Base-by-base conservation (phyloP, 2,113 vertebrate species). In the Vireo altiloquus region DNA sequence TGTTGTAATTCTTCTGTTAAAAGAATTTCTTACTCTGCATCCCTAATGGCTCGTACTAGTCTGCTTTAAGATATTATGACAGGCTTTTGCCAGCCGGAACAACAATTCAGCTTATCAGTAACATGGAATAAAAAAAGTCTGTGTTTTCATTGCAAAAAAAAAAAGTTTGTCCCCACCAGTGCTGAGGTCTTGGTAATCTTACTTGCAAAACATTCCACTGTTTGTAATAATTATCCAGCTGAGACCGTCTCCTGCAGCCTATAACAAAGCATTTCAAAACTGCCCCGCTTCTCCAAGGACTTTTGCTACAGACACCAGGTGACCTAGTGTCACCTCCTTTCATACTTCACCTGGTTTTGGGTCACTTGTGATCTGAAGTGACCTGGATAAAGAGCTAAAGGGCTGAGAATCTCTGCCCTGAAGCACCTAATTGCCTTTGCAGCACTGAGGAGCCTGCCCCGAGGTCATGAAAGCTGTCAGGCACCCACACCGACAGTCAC, bases 311-410 rank as follows among this genome's bases (percentile, higher is more conserved):
- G 59, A 49, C 63, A 60, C 33, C 15, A 0, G 23, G 31, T 87
- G 64, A 75, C 70, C 90, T 92, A 4, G 0, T 14, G 39, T 91
- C 79, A 64, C 66, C 82, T 96, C 81, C 65, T 69, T 66, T 77
- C 35, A 66, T 18, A 60, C 92, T 49, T 76, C 89, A 69, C 23
- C 79, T 88, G 78, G 12, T 44, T 89, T 64, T 46, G 91, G 87
- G 92, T 90, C 79, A 50, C 61, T 78, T 84, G 72, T 90, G 87
- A 90, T 94, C 87, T 88, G 71, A 82, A 72, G 78, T 80, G 94
- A 94, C 84, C 87, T 1, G 4, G 79, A 92, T 90, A 91, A 96
- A 82, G 92, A 90, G 88, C 88, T 94, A 69, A 94, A 88, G 79
- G 69, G 86, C 82, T 70, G 82, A 63, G 27, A 77, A 39, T 75